Percentiles rank a stretch among this genome's conserved stretches.
Evolutionary conservation across 2,113 vertebrate genomes (phyloP).

Genomic region (Syrmaticus mikado): DNA sequence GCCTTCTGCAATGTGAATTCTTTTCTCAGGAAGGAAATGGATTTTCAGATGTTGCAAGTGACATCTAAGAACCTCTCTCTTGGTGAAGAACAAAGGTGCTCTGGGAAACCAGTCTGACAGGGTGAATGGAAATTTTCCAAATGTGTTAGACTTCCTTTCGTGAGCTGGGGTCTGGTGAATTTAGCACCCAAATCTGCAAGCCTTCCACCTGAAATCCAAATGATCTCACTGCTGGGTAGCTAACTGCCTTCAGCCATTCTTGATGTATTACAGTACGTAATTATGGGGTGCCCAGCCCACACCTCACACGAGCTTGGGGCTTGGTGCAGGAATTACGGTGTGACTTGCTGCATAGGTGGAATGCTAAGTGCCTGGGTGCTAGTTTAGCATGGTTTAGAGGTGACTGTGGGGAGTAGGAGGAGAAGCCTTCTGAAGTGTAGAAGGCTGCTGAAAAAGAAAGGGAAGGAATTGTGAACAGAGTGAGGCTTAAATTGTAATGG

Average conservation of each 20-base stretch:
- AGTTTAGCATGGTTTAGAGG: background rate
- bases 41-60: background rate
- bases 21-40: background rate
- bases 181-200: background rate
- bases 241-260: background rate
- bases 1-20: background rate
- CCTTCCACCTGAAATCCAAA: background rate
- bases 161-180: background rate
- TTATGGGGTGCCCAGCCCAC: accelerated
- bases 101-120: background rate
- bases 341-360: background rate
- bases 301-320: background rate
- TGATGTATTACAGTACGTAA: accelerated
- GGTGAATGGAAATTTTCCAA: conserved; percentile 16
- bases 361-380: background rate
- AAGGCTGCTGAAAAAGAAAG: background rate
- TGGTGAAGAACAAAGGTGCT: background rate
- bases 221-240: background rate
- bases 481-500: background rate
- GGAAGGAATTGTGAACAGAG: background rate
- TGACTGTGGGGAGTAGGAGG: background rate
- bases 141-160: background rate
- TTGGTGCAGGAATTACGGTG: background rate
- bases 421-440: background rate
- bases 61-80: background rate